A percentile compares a stretch with the other conserved stretches of the same genome.
Evolutionary conservation across 2,797 vertebrate species (phyloP).

Genomic region (Argentina silus): DNA sequence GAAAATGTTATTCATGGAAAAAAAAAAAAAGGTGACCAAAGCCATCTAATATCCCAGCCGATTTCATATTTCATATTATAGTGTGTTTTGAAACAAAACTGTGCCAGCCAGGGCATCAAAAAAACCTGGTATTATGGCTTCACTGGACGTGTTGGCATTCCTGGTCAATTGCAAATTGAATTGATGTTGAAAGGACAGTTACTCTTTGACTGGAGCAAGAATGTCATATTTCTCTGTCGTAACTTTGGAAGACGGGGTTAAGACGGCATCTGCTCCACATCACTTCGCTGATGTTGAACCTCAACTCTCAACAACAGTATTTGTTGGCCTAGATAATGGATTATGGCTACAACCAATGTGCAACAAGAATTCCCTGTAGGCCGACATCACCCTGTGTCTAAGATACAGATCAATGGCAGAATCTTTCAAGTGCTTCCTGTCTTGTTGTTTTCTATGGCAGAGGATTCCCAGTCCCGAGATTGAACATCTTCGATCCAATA

Average conservation of each 20-base stretch:
- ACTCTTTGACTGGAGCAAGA: conserved; percentile 26
- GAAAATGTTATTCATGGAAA: too few species aligned
- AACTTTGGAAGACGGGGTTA: conserved; percentile 38
- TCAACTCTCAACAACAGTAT: conserved; percentile 11
- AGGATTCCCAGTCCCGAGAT: background rate
- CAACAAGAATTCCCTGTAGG: conserved; percentile 3
- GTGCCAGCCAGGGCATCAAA: conserved; percentile 4
- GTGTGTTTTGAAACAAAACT: background rate
- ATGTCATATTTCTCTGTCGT: conserved; percentile 42
- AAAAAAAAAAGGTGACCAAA: too few species aligned
- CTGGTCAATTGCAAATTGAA: conserved; percentile 52
- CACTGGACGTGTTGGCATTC: conserved; percentile 32
- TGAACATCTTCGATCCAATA: conserved; percentile 6
- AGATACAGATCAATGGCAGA: background rate
- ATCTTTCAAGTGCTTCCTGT: background rate
- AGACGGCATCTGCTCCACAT: conserved; percentile 46
- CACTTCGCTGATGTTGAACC: conserved; percentile 22
- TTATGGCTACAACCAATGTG: conserved; percentile 6
- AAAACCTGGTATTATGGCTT: conserved; percentile 18
- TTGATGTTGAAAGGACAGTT: conserved; percentile 45
- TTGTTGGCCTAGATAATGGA: conserved; percentile 9
- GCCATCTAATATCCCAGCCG: background rate
- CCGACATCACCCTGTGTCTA: conserved; percentile 23
- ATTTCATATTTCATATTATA: background rate
- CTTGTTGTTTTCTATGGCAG: conserved; percentile 15